phyloP scores from a whole-genome alignment of 2,888 invertebrate genomes.

The Pseudoips prasinana region DNA sequence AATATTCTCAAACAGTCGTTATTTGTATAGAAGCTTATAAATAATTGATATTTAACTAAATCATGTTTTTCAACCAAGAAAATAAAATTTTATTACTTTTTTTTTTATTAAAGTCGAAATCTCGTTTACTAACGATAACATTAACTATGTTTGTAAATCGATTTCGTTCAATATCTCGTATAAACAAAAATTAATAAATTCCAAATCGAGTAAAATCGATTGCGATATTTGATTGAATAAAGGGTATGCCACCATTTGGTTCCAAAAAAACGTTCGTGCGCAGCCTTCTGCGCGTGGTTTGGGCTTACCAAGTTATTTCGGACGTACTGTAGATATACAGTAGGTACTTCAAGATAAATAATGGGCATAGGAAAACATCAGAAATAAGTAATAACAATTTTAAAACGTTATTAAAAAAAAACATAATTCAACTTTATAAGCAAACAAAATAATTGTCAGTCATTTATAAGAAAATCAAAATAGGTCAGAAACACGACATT shows the following conservation, averaged over 20 bases:
- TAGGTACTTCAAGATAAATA: slow-evolving; percentile 1
- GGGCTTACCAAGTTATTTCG: background rate
- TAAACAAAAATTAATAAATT: background rate
- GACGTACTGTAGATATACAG: background rate
- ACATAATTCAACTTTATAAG: slow-evolving; percentile 1
- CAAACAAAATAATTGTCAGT: slow-evolving; percentile 2
- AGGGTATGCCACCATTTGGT: slow-evolving; percentile 1
- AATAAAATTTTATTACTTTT: background rate
- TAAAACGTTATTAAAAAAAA: background rate
- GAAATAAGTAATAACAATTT: slow-evolving; percentile 1
- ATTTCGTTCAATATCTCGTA: background rate
- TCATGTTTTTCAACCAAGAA: background rate
- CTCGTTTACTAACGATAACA: background rate
- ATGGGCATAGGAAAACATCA: slow-evolving; percentile 1
- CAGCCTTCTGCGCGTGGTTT: background rate
- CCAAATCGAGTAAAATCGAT: slow-evolving; percentile 1
- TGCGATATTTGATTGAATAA: background rate
- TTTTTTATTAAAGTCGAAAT: background rate
- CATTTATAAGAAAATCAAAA: slow-evolving; percentile 2
- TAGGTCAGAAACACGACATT: slow-evolving; percentile 1
- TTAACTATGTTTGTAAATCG: background rate
- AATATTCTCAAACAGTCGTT: slow-evolving; percentile 1
- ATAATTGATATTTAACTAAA: slow-evolving; percentile 1
- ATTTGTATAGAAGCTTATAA: background rate
- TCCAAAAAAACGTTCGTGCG: background rate